Base-by-base conservation (phyloP, 2,113 vertebrate genomes). In the Cromileptes altivelis region DNA sequence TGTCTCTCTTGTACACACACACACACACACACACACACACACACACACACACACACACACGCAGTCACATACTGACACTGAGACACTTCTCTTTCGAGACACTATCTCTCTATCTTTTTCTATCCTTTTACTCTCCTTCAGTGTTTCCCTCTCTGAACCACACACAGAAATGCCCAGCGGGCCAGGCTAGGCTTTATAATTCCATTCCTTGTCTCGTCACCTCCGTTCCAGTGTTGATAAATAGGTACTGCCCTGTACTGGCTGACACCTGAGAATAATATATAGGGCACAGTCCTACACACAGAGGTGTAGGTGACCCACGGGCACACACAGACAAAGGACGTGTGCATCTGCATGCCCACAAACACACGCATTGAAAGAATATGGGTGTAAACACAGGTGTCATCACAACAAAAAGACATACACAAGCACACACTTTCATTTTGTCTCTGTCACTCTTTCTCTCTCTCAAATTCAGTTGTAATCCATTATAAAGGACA, bases 191-290 rank as follows among this genome's bases (percentile, higher is more conserved):
- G 68, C 78, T 86, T 88, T 78, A 75, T 84, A 79, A 88, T 84
- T 82, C 81, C 58, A 70, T 76, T 82, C 50, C 63, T 49, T 67
- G 57, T 84, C 77, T 87, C 33, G 13, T 89, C 77, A 81, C 80
- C 76, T 85, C 75, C 13, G 60, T 69, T 75, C 58, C 69, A 0
- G 52, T 47, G 64, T 74, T 84, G 78, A 84, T 89, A 75, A 91
- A 89, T 84, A 80, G 81, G 47, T 47, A 2, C 58, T 58, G 40
- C 49, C 67, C 74, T 62, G 73, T 57, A 8, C 56, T 7, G 63
- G 49, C 84, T 75, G 78, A 75, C 84, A 70, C 50, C 68, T 88
- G 80, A 45, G 42, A 88, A 88, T 88, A 84, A 86, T 85, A 71
- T 47, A 85, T 78, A 18, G 37, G 37, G 42, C 84, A 70, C 84